Conservation (phyloP, 2,797 vertebrate species). For the Clarias fuscus region DNA sequence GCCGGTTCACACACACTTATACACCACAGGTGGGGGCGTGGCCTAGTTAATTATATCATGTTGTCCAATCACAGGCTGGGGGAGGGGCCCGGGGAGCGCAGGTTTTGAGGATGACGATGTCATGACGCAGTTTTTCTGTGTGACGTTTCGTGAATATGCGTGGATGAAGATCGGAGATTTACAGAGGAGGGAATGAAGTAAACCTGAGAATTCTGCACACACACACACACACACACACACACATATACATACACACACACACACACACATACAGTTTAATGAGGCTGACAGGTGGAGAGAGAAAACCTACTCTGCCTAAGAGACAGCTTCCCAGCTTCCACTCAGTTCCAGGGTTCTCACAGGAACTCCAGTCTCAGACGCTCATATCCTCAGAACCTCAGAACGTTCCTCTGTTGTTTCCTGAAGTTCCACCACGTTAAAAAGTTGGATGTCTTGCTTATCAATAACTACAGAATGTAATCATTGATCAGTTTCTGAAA, state of each 20-base stretch:
- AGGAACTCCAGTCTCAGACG: not conserved
- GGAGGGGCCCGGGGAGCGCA: not conserved
- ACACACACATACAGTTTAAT: slow-evolving; percentile 4
- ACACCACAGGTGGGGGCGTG: slow-evolving; percentile 29
- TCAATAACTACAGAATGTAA: not conserved
- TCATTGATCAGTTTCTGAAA: not conserved
- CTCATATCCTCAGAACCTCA: not conserved
- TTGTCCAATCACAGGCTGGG: slow-evolving; percentile 6
- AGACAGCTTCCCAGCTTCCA: not conserved
- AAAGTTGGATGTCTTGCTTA: not conserved
- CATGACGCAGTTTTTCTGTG: not conserved
- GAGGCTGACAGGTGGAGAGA: slow-evolving; percentile 6
- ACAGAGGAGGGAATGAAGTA: not conserved
- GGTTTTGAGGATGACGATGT: slow-evolving; percentile 3
- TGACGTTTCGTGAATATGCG: not conserved
- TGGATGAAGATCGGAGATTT: slow-evolving; percentile 1
- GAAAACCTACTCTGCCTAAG: not conserved
- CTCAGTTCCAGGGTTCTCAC: not conserved
- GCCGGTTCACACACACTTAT: slow-evolving; percentile 20
- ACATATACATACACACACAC: slow-evolving; percentile 2
- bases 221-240: slow-evolving; percentile 6
- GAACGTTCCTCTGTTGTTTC: not conserved
- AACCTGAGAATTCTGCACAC: not conserved
- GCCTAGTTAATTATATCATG: slow-evolving; percentile 20
- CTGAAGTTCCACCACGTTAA: too few relatives aligned